Base-by-base conservation (phyloP, 2,797 vertebrate species). In the Sphenopsis melanotis region DNA sequence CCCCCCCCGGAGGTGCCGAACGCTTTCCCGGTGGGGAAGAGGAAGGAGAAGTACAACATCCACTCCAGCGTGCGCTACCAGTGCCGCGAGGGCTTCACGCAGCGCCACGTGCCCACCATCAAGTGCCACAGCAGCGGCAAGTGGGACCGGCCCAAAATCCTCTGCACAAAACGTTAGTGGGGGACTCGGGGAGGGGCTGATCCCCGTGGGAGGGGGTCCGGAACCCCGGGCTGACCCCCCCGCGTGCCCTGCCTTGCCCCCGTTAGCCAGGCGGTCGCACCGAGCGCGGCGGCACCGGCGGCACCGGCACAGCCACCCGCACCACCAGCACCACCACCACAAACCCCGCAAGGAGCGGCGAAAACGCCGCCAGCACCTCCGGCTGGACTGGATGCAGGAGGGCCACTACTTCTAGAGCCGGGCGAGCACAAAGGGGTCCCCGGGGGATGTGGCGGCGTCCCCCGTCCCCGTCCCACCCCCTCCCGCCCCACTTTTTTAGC, bases 111-210 rank as follows among this genome's bases (percentile, higher is more conserved):
- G 59, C 99, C 99, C 77, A 98, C 98, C 21, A 96, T 99, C 68
- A 98, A 97, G 83, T 99, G 99, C 97, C 98, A 98, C 87, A 98
- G 98, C 86, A 98, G 98, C 9, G 99, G 99, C 57, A 98, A 97
- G 96, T 99, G 99, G 99, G 99, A 99, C 88, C 97, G 98, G 56
- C 99, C 99, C 91, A 98, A 98, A 88, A 98, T 99, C 90, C 97
- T 99, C 97, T 99, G 99, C 96, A 98, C 98, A 93, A 99, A 99
- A 97, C 98, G 99, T 99, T 93, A 99, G 99, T 97, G 53, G 21
- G 77, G 65, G 13, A 1, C 24, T 2, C 22, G 32, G 18, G 20
- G 5, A 6, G 12, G 16, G 8, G 23, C 10, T 4, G 46, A 1
- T 1, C 7, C 5, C 14, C 11, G 14, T 2, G 34, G 24, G 64